phyloP scores from a whole-genome alignment of 2,797 vertebrate genomes.

The Tenualosa thibaudeaui region DNA sequence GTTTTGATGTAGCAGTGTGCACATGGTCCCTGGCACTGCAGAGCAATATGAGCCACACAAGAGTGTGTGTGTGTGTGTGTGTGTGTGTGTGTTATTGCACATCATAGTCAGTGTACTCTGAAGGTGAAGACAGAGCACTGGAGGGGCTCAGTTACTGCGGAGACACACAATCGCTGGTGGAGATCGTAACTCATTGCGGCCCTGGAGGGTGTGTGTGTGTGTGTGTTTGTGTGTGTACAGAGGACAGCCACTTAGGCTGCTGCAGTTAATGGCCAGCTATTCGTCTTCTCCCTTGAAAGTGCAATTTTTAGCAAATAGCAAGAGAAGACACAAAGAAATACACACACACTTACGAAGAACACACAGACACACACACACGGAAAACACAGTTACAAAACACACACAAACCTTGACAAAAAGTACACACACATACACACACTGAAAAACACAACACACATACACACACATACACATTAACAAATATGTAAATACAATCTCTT shows the following conservation, averaged over 20 bases:
- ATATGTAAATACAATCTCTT: no score
- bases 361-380: background rate
- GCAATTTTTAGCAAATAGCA: conserved; percentile 57
- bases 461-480: background rate
- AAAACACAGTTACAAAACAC: background rate
- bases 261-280: conserved; percentile 64
- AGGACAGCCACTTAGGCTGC: conserved; percentile 68
- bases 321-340: background rate
- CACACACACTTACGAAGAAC: background rate
- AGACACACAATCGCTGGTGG: conserved; percentile 59
- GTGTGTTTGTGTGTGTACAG: conserved; percentile 29
- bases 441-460: background rate
- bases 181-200: conserved; percentile 67
- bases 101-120: background rate
- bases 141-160: background rate
- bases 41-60: background rate
- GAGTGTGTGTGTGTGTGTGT: background rate
- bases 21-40: background rate
- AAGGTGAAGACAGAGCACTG: background rate
- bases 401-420: background rate
- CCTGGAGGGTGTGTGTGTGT: conserved; percentile 53
- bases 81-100: background rate
- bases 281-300: conserved; percentile 66
- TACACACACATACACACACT: background rate
- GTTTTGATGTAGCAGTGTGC: background rate